Evolutionary conservation across 2,888 invertebrate genomes (phyloP).

Genomic region (Halocaridina rubra): DNA sequence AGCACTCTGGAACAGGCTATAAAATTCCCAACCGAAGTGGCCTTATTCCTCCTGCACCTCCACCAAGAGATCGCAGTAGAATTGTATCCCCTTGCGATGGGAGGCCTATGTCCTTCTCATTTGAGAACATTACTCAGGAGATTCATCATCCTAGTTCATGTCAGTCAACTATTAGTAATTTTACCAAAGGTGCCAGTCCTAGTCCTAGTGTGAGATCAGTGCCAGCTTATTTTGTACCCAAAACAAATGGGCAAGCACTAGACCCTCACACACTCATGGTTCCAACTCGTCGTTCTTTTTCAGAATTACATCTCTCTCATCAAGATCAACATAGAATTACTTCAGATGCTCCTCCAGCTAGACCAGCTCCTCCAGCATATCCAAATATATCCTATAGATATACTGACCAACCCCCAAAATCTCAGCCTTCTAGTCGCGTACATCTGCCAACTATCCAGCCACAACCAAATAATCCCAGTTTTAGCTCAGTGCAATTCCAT

Average conservation of each 20-base stretch:
- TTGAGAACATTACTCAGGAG: slow-evolving; percentile 57
- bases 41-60: slow-evolving; percentile 59
- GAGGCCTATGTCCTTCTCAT: slow-evolving; percentile 61
- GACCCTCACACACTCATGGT: slow-evolving; percentile 14
- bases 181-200: slow-evolving; percentile 53
- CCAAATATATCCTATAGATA: slow-evolving; percentile 21
- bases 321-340: slow-evolving; percentile 13
- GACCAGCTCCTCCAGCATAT: slow-evolving; percentile 31
- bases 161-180: slow-evolving; percentile 38
- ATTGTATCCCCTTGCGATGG: slow-evolving; percentile 57
- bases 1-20: neutral
- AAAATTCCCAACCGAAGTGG: slow-evolving; percentile 12
- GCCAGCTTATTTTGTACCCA: slow-evolving; percentile 44
- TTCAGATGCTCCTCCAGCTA: slow-evolving; percentile 14
- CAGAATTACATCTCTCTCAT: slow-evolving; percentile 43
- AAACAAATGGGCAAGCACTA: slow-evolving; percentile 6
- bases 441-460: neutral
- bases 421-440: neutral
- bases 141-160: slow-evolving; percentile 30
- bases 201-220: slow-evolving; percentile 50
- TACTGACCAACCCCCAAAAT: slow-evolving; percentile 42
- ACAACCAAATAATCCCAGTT: neutral
- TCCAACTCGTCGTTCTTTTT: slow-evolving; percentile 46
- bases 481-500: slow-evolving; percentile 8
- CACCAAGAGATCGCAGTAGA: slow-evolving; percentile 56